Evolutionary conservation across 1,140 invertebrate genomes (phyloP), one percentile per base, ranked within the genome.

Genomic region (Brachystomella parvula): DNA sequence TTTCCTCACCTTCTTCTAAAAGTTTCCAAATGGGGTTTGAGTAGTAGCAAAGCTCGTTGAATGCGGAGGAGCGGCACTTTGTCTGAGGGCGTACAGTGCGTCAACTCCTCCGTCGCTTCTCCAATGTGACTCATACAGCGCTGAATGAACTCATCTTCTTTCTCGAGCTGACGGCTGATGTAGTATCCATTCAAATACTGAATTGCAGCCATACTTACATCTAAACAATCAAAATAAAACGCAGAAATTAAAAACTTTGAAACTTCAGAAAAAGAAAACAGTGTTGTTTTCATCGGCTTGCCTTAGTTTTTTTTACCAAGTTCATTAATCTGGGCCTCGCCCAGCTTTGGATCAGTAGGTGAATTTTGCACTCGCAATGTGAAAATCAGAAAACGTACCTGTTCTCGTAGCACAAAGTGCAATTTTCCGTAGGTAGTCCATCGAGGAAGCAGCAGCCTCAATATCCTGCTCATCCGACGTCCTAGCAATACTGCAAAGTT

Each of bases 401-500:
- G 90, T 93, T 76, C 89, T 94, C 67, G 87, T 87, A 0, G 92
- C 91, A 69, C 87, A 81, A 0, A 96, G 78, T 0, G 93, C 93
- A 68, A 96, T 94, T 76, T 88, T 89, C 92, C 93, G 96, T 24
- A 96, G 78, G 74, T 95, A 91, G 78, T 92, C 89, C 87, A 95
- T 94, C 15, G 90, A 91, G 30, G 89, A 83, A 1, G 78, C 79
- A 63, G 81, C 81, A 0, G 32, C 79, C 71, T 63, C 78, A 76
- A 69, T 57, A 61, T 70, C 71, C 59, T 73, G 63, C n/a, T 70
- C 66, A 2, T 66, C 71, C n/a, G 89, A 86, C 67, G 90, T 82
- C 17, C 88, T 82, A 0, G 89, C 89, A 61, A 94, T 79, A 76
- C 89, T 91, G 73, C 89, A 94, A 28, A 96, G 78, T 75, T 95